Base-by-base conservation (phyloP, 2,113 vertebrate genomes). In the Cyanoramphus novaezelandiae region DNA sequence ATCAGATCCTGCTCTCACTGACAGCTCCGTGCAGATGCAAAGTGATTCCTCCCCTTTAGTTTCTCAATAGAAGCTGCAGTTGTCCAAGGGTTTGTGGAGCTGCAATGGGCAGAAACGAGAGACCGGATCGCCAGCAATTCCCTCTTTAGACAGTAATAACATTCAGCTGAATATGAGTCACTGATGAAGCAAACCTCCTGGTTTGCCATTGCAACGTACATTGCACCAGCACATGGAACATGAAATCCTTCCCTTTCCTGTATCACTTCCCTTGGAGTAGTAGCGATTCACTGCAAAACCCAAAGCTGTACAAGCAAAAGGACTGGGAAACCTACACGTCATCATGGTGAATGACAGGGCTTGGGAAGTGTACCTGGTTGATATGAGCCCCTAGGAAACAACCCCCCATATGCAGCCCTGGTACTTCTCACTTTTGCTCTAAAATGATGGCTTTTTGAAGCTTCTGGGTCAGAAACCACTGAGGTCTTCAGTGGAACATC, bases 191-290 rank as follows among this genome's bases (percentile, higher is more conserved):
- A 69, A 44, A 94, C 13, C 77, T 76, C 52, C 41, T 10, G 9
- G 10, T 35, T 21, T 60, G 46, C 17, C 39, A 1, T 5, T 49
- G 27, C 41, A 15, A 6, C 0, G 10, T 16, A 2, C 20, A 2
- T 9, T 11, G 53, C 33, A 16, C 5, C 59, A 44, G 64, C 76
- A 25, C 16, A 0, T 1, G 20, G 3, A 11, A 33, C 17, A 1
- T 5, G 5, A 88, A 81, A 70, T 19, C 81, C 59, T 62, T 69
- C 57, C 84, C 17, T 0, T 31, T 5, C 41, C 77, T 28, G 5
- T 4, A 0, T 46, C 6, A 0, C 46, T 33, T 15, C n/a, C 80
- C 88, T 15, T 28, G 75, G 55, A 49, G 77, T 57, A 33, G 37
- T 2, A 29, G 41, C 25, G 9, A 9, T 35, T 81, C 62, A 8